These are phyloP conservation scores for Herminia tarsipennalis DNA, from an alignment of 2,888 invertebrate genomes.

Conservation along the genomic window DNA sequence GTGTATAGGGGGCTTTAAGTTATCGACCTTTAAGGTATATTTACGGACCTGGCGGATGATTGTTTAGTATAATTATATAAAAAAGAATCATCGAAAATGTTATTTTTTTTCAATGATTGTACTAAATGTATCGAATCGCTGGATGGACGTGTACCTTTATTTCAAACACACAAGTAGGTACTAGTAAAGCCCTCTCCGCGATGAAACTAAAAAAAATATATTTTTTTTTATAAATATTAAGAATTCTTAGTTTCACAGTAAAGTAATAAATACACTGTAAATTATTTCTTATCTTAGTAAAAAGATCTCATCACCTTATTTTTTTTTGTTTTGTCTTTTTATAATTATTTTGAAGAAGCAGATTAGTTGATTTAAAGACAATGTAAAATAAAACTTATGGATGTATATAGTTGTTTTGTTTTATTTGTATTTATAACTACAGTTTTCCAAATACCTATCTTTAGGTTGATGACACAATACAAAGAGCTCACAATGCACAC, in stretches of 20 bases:
- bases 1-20: constrained; percentile 20
- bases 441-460: too few relatives aligned
- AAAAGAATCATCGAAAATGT: neutral
- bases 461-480: neutral
- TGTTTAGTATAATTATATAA: neutral
- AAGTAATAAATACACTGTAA: constrained; percentile 79
- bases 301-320: constrained; percentile 86
- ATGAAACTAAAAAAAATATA: constrained; percentile 45
- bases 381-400: constrained; percentile 86
- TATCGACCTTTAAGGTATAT: constrained; percentile 10
- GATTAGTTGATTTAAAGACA: constrained; percentile 86
- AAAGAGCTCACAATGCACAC: too few relatives aligned
- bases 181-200: constrained; percentile 67
- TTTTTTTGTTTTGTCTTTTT: constrained; percentile 85
- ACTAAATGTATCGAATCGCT: neutral
- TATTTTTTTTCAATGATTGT: neutral
- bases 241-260: constrained; percentile 82
- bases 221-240: constrained; percentile 75
- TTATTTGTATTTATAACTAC: too few relatives aligned
- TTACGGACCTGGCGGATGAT: neutral
- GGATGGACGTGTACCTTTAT: neutral
- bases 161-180: constrained; percentile 30
- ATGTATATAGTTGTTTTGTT: constrained; percentile 78
- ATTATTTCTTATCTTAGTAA: constrained; percentile 85
- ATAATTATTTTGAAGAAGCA: constrained; percentile 83